phyloP scores from a whole-genome alignment of 2,888 invertebrate species.

The Hartigia nigra region DNA sequence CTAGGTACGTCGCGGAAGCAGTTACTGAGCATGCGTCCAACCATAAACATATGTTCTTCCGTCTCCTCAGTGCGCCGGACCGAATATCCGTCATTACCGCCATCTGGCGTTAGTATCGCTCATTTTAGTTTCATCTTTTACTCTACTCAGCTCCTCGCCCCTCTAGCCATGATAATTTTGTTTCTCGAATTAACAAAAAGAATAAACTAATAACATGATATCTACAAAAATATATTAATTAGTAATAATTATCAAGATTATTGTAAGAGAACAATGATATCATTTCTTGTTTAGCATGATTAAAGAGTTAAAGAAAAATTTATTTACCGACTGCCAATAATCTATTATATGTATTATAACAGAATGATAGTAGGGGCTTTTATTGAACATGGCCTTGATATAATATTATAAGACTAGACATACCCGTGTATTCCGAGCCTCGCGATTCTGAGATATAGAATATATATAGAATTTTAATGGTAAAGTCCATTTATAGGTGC shows the following conservation, averaged over 20 bases:
- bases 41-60: constrained; percentile 64
- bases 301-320: neutral
- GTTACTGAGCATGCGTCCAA: constrained; percentile 60
- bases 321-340: neutral
- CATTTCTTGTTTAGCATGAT: neutral
- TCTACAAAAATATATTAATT: neutral
- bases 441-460: too few species aligned
- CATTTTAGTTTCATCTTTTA: neutral
- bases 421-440: too few species aligned
- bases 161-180: neutral
- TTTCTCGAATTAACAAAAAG: neutral
- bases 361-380: too few species aligned
- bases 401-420: too few species aligned
- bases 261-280: neutral
- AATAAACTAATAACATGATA: neutral
- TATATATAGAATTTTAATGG: too few species aligned
- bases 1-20: constrained; percentile 68
- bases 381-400: too few species aligned
- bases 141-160: neutral
- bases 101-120: neutral
- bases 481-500: too few species aligned
- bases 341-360: neutral
- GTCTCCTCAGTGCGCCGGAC: constrained; percentile 47
- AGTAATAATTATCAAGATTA: neutral
- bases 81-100: constrained; percentile 7